Evolutionary conservation across 2,797 vertebrate species (phyloP).

Genomic region (Pelobates cultripes): DNA sequence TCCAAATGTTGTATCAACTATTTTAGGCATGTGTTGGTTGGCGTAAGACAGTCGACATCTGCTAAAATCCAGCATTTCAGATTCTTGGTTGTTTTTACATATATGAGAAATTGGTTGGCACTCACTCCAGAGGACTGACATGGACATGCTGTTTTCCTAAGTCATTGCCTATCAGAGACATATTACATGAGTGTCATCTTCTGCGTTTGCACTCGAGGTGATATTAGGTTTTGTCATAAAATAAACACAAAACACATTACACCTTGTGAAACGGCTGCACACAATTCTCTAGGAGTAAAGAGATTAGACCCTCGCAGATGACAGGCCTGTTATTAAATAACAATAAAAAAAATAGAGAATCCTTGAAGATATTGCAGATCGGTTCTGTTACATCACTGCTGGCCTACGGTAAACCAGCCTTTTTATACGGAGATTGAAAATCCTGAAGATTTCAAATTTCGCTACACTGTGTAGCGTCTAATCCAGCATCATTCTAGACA

Average conservation of each 20-base stretch:
- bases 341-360: neutral
- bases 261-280: conserved; percentile 4
- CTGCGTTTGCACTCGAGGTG: conserved; percentile 12
- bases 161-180: conserved; percentile 46
- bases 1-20: neutral
- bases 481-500: too few species aligned
- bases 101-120: conserved; percentile 63
- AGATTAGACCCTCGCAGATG: conserved; percentile 33
- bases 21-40: neutral
- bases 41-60: conserved; percentile 7
- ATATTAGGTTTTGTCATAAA: conserved; percentile 27
- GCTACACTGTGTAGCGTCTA: too few species aligned
- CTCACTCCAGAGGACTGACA: conserved; percentile 37
- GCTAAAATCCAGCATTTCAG: conserved; percentile 50
- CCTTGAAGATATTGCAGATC: conserved; percentile 24
- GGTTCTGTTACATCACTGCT: neutral
- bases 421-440: neutral
- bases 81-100: conserved; percentile 61
- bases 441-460: conserved; percentile 23
- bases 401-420: conserved; percentile 27
- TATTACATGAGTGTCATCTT: conserved; percentile 49
- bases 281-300: conserved; percentile 23
- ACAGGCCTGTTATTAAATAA: conserved; percentile 39
- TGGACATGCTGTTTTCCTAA: conserved; percentile 51
- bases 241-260: conserved; percentile 22